Percentiles rank a stretch among this genome's conserved stretches.
Conservation (phyloP, 2,113 vertebrate genomes). For the Hyaena hyaena region DNA sequence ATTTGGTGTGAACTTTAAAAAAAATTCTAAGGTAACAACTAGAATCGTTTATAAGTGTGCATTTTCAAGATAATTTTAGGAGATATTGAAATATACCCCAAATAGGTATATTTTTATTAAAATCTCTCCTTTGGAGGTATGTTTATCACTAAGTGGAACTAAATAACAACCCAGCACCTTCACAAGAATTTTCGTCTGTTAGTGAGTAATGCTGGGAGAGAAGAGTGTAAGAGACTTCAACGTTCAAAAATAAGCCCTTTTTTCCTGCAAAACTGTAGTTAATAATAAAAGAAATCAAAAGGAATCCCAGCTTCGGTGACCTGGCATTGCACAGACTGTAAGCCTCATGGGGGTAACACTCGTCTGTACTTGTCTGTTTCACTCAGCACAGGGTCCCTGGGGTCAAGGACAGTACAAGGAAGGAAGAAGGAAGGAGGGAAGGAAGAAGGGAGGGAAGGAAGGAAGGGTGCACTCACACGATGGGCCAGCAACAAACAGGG, state of each 20-base stretch:
- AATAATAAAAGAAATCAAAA: neutral
- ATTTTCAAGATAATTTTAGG: constrained; percentile 30
- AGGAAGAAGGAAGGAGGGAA: neutral
- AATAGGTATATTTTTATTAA: neutral
- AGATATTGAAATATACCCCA: neutral
- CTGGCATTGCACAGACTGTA: neutral
- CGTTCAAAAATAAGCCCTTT: neutral
- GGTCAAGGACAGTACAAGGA: neutral
- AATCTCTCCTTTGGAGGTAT: neutral
- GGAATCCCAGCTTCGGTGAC: neutral
- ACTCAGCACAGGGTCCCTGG: neutral
- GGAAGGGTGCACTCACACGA: neutral
- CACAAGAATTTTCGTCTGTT: neutral
- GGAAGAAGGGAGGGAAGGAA: neutral
- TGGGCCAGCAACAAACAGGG: neutral
- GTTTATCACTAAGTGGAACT: neutral
- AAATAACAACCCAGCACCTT: neutral
- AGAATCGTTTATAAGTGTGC: neutral
- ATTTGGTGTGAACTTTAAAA: neutral
- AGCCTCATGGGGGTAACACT: neutral
- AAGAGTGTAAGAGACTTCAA: neutral
- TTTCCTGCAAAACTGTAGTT: neutral
- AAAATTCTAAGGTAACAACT: neutral
- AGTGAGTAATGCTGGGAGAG: neutral
- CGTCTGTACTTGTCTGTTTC: neutral